Conservation (phyloP, 2,797 vertebrate species). For the Phoebastria nigripes region DNA sequence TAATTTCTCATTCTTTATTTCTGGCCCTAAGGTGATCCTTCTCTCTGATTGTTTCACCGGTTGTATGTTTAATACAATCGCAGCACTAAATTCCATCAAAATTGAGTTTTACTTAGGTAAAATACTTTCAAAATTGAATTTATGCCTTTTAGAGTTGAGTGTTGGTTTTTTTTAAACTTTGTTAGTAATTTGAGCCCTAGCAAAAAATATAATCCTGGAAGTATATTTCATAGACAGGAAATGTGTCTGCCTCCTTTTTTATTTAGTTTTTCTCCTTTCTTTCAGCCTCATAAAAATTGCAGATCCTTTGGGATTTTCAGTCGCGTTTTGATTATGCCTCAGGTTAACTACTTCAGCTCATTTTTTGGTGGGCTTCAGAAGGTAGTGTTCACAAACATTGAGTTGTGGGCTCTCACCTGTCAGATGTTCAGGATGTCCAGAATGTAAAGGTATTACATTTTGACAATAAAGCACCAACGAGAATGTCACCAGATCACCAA, state of each 20-base stretch:
- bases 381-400: neutral
- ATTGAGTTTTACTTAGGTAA: conserved; percentile 7
- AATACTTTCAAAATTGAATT: conserved; percentile 37
- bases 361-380: conserved; percentile 9
- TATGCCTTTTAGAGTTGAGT: neutral
- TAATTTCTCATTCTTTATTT: conserved; percentile 16
- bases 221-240: neutral
- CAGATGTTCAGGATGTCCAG: neutral
- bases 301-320: neutral
- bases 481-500: neutral
- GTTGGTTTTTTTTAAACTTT: neutral
- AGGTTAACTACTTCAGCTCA: neutral
- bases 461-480: neutral
- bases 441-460: neutral
- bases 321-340: neutral
- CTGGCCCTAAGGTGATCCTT: neutral
- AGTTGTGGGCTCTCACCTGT: neutral
- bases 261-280: neutral
- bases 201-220: neutral
- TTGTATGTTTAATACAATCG: neutral
- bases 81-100: neutral
- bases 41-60: neutral
- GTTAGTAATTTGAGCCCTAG: neutral
- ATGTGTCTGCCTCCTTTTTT: neutral
- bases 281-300: neutral